These are phyloP conservation scores for Rhaphigaster nebulosa DNA, from an alignment of 2,888 invertebrate species.

Conservation along the genomic window DNA sequence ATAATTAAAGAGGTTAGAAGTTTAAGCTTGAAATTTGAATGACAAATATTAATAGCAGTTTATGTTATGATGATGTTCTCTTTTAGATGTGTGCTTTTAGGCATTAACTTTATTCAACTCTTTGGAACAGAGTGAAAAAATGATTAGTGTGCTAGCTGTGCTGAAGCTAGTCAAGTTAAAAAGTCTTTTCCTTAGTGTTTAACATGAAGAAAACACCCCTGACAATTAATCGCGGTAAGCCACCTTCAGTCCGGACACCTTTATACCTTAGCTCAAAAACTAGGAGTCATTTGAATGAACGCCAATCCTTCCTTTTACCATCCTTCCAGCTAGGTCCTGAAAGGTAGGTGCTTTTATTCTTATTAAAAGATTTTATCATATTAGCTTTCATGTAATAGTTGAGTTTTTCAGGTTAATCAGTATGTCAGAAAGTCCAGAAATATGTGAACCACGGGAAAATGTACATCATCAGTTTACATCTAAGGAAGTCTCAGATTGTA, in stretches of 20 bases:
- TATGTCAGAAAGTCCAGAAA: constrained; percentile 65
- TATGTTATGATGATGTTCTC: neutral
- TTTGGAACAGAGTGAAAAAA: constrained; percentile 55
- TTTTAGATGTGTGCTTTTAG: constrained; percentile 19
- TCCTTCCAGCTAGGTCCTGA: constrained; percentile 61
- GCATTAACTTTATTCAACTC: constrained; percentile 4
- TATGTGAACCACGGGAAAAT: constrained; percentile 62
- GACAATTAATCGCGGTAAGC: constrained; percentile 66
- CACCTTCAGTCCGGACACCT: constrained; percentile 66
- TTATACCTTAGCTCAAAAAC: constrained; percentile 64
- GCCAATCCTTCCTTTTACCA: constrained; percentile 62
- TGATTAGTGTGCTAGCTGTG: constrained; percentile 56
- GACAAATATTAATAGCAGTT: neutral
- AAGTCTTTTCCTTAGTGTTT: constrained; percentile 57
- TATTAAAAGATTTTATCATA: neutral
- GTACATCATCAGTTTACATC: constrained; percentile 65
- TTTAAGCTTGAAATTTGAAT: neutral
- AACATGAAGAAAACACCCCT: constrained; percentile 66
- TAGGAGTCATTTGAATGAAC: constrained; percentile 65
- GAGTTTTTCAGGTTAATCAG: constrained; percentile 62
- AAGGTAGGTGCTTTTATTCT: constrained; percentile 58
- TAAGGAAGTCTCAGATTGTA: constrained; percentile 67
- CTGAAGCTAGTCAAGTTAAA: constrained; percentile 58
- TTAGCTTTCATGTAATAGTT: neutral
- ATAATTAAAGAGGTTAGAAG: constrained; percentile 4